These are phyloP conservation scores for Ptychochromis oligacanthus DNA, from an alignment of 2,113 vertebrate species.

Conservation along the genomic window DNA sequence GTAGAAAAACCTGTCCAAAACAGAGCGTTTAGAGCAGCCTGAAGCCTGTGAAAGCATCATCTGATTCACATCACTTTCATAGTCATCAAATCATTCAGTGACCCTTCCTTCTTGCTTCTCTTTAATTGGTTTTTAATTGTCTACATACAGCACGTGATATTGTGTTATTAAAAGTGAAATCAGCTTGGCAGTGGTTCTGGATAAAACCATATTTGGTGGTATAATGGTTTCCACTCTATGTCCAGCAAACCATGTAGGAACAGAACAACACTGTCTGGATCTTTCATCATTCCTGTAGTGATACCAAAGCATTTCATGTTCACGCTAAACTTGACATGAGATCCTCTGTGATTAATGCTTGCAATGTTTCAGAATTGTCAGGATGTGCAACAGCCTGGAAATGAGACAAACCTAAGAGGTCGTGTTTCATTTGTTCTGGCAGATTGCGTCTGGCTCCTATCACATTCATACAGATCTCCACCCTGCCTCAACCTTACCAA, in stretches of 20 bases:
- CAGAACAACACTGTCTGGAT: neutral
- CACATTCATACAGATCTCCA: neutral
- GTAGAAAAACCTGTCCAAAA: too few relatives aligned
- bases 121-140: neutral
- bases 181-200: neutral
- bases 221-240: neutral
- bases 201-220: too few relatives aligned
- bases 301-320: neutral
- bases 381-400: neutral
- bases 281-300: rapidly evolving
- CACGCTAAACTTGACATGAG: constrained; percentile 6
- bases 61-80: too few relatives aligned
- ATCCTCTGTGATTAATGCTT: neutral
- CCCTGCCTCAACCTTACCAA: neutral
- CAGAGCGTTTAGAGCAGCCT: too few relatives aligned
- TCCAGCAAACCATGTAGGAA: neutral
- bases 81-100: too few relatives aligned
- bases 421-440: neutral
- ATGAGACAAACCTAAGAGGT: neutral
- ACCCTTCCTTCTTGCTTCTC: neutral
- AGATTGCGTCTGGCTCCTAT: neutral
- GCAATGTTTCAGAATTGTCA: neutral
- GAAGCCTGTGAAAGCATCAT: too few relatives aligned
- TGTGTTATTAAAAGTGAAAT: neutral
- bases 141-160: neutral